Conservation (phyloP, 2,797 vertebrate genomes). For the Poecilia gillii region DNA sequence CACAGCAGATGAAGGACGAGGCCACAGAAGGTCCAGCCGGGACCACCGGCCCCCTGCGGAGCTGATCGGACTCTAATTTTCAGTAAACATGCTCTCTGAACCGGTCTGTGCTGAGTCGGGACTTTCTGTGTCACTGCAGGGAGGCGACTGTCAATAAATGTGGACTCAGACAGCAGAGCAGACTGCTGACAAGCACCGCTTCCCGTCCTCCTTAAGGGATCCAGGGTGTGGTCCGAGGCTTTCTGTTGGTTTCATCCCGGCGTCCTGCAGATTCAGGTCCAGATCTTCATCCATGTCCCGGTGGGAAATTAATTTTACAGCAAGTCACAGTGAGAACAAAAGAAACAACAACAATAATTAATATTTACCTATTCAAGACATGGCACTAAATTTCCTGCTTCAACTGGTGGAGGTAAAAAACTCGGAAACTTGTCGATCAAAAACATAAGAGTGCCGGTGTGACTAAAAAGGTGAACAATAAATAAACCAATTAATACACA, state of each 20-base stretch:
- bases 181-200: neutral
- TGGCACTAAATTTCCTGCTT: too few relatives aligned
- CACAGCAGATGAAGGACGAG: conserved; percentile 54
- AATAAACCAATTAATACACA: too few relatives aligned
- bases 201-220: neutral
- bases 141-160: conserved; percentile 36
- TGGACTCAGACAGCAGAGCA: conserved; percentile 16
- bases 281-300: too few relatives aligned
- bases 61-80: conserved; percentile 53
- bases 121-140: conserved; percentile 39
- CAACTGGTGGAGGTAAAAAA: too few relatives aligned
- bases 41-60: conserved; percentile 15
- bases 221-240: neutral
- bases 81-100: conserved; percentile 57
- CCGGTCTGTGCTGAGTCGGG: conserved; percentile 42
- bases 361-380: too few relatives aligned
- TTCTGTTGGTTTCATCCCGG: neutral
- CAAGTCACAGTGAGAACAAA: too few relatives aligned
- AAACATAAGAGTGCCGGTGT: too few relatives aligned
- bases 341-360: too few relatives aligned
- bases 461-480: too few relatives aligned
- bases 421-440: too few relatives aligned
- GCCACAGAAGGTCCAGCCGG: neutral
- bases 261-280: too few relatives aligned
- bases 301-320: too few relatives aligned